Evolutionary conservation across 2,888 invertebrate species (phyloP), one percentile per base, ranked within the genome.

Genomic region (Drosophila seclusa): DNA sequence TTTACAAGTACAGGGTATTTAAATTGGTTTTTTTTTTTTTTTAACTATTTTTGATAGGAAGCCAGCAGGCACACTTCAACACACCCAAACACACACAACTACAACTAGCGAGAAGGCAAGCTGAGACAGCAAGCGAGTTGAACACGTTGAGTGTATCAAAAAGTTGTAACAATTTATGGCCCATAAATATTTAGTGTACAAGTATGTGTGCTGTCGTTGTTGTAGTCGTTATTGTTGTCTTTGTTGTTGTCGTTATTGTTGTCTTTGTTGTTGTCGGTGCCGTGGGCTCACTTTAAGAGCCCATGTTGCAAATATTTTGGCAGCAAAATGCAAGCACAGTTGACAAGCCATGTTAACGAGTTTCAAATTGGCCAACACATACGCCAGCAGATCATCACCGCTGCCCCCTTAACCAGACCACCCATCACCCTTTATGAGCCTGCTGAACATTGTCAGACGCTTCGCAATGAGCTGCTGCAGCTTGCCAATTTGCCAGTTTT

Each of bases 131-230:
- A 13, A 31, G 52, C 21, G 53, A 48, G 42, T 58, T 24, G 49
- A 57, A 60, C 53, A 68, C 42, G 68, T 68, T 70, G 70, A 83
- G 80, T 83, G 76, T 82, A 83, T 86, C 86, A 83, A 72, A 86
- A 86, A 80, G 82, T 86, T 86, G 82, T 83, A 74, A 73, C 82
- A 86, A 82, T 84, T 84, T 86, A 84, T 84, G 86, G 86, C 50
- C 77, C 79, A 85, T 86, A 86, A 86, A 85, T 84, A 85, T 84
- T 82, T 79, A 84, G 31, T 85, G 84, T 77, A 27, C 38, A 54
- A 27, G 54, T 27, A 38, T 27, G 80, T 70, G 60, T 62, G 68
- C 40, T 62, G 70, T 71, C 31, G 24, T 29, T 55, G 50, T 50
- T 50, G 29, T 49, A 8, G 49, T 18, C n/a, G 50, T 49, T 62